Percentiles rank a stretch among this genome's conserved stretches.
These are phyloP conservation scores for Carcina quercana DNA, from an alignment of 2,888 invertebrate genomes.

Conservation along the genomic window DNA sequence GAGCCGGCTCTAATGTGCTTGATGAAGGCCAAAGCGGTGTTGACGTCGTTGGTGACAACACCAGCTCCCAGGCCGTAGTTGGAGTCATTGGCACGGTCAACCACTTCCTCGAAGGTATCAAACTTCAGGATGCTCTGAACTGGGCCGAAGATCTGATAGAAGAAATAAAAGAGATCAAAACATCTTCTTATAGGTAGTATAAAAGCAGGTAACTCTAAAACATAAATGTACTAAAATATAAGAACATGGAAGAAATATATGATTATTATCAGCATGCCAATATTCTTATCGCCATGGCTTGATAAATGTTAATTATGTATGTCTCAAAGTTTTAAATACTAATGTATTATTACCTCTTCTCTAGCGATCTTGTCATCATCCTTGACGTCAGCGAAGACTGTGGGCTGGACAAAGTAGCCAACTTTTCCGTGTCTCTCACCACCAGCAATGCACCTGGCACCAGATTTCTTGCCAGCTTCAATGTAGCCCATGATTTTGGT, in stretches of 20 bases:
- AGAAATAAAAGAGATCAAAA: background rate
- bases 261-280: too few relatives aligned
- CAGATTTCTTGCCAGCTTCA: slow-evolving; percentile 83
- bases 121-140: slow-evolving; percentile 93
- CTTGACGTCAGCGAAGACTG: slow-evolving; percentile 84
- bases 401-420: slow-evolving; percentile 86
- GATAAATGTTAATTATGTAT: too few relatives aligned
- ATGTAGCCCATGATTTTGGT: slow-evolving; percentile 84
- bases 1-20: slow-evolving; percentile 87
- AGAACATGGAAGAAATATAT: too few relatives aligned
- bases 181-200: too few relatives aligned
- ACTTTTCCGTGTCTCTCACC: slow-evolving; percentile 79
- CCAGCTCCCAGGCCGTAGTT: slow-evolving; percentile 91
- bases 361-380: slow-evolving; percentile 85
- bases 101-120: slow-evolving; percentile 85
- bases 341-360: slow-evolving; percentile 81
- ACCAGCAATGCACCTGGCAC: slow-evolving; percentile 85
- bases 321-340: too few relatives aligned
- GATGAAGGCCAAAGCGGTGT: slow-evolving; percentile 83
- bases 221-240: too few relatives aligned
- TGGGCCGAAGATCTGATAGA: slow-evolving; percentile 89
- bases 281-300: too few relatives aligned
- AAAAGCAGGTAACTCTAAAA: too few relatives aligned
- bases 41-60: slow-evolving; percentile 88
- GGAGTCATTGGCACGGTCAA: slow-evolving; percentile 89